phyloP scores from a whole-genome alignment of 1,140 invertebrate species.

The Centruroides sculpturatus region DNA sequence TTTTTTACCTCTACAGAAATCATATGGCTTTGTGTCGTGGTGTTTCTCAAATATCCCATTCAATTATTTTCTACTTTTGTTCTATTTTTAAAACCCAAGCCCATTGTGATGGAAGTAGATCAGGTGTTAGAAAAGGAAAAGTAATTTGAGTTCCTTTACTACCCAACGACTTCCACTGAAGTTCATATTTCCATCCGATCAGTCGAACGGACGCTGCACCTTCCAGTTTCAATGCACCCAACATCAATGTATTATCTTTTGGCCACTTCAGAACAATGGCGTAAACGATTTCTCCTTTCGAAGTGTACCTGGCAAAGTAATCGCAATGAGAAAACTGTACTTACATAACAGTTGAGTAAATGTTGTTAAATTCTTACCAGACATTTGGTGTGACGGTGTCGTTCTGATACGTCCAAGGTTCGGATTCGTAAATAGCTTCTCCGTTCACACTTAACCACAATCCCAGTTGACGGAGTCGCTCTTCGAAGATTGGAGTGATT shows the following conservation, averaged over 20 bases:
- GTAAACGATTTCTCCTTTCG: slow-evolving; percentile 38
- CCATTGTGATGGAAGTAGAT: too few species aligned
- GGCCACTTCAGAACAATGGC: slow-evolving; percentile 54
- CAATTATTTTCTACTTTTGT: too few species aligned
- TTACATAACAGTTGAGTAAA: neutral
- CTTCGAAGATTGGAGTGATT: slow-evolving; percentile 75
- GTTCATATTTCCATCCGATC: too few species aligned
- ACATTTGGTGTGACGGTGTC: slow-evolving; percentile 42
- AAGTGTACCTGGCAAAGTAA: slow-evolving; percentile 38
- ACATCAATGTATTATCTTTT: slow-evolving; percentile 31
- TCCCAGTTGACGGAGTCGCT: slow-evolving; percentile 50
- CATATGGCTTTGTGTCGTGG: too few species aligned
- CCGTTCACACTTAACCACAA: slow-evolving; percentile 67
- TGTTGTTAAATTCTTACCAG: neutral
- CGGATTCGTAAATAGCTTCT: slow-evolving; percentile 66
- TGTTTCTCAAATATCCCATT: too few species aligned
- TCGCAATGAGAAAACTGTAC: neutral
- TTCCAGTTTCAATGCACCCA: slow-evolving; percentile 23
- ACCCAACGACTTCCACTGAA: too few species aligned
- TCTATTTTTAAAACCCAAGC: too few species aligned
- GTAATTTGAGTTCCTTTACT: too few species aligned
- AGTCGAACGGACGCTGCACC: too few species aligned
- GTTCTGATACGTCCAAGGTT: slow-evolving; percentile 61
- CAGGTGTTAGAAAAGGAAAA: too few species aligned
- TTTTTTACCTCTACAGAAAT: too few species aligned